Percentiles rank a stretch among this genome's conserved stretches.
Conservation (phyloP, 2,113 vertebrate genomes). For the Ictalurus furcatus region DNA sequence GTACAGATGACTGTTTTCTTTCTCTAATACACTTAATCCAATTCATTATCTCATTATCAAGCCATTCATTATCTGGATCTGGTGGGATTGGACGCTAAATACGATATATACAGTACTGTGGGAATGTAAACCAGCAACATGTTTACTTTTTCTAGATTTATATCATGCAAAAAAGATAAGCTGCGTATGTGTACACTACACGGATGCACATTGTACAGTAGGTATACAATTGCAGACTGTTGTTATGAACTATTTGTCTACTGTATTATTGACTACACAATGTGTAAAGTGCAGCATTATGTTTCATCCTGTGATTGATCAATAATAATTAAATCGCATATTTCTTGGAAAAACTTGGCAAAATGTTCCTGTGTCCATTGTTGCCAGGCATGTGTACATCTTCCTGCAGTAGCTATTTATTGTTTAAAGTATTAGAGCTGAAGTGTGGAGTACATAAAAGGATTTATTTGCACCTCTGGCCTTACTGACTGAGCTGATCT, state of each 20-base stretch:
- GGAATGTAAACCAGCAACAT: background rate
- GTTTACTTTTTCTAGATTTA: background rate
- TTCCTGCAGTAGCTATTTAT: background rate
- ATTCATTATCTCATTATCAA: background rate
- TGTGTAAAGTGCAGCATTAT: background rate
- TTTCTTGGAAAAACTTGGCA: background rate
- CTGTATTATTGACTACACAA: background rate
- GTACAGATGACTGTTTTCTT: background rate
- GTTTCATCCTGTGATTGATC: background rate
- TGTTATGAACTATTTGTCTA: background rate
- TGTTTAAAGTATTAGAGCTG: background rate
- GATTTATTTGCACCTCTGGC: background rate
- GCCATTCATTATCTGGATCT: background rate
- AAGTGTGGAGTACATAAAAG: background rate
- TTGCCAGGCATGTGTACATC: background rate
- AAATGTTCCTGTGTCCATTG: background rate
- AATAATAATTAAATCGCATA: background rate
- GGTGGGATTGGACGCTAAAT: background rate
- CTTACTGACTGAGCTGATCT: background rate
- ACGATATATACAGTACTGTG: background rate
- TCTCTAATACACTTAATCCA: background rate
- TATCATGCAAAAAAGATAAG: background rate
- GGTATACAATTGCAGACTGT: background rate
- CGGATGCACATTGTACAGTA: background rate
- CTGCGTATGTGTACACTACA: no score